Evolutionary conservation across 1,140 invertebrate species (phyloP), one percentile per base, ranked within the genome.

Genomic region (Drosophila neocordata): DNA sequence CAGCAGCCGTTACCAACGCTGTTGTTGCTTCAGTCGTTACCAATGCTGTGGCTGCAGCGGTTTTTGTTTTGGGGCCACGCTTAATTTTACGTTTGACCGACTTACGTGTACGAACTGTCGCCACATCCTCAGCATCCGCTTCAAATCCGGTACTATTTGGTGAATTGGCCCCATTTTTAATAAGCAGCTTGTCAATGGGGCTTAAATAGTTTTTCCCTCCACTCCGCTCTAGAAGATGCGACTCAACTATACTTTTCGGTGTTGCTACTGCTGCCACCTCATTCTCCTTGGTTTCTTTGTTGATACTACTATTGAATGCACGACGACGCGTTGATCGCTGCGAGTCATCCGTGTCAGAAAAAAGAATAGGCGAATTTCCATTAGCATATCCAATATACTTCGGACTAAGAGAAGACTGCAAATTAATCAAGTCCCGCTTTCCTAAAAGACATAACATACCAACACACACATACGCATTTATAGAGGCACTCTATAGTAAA

Each of bases 351-450:
- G 65, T 66, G 4, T 77, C 69, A 12, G 67, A 59, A 7, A 65
- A 24, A 12, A 81, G 65, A 15, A 61, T 64, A 20, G 77, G 73
- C 12, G 73, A 77, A 13, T 85, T 84, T 48, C 79, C 81, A 20
- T 85, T 85, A 15, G 56, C 58, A 59, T 64, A 87, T n/a, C 84
- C 83, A 59, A 89, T 89, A 51, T 89, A 89, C 53, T 89, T 89
- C 1, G 87, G 81, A 22, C 74, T 89, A 11, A 89, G 55, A 8
- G 73, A 69, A 9, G 85, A 89, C 48, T 89, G 81, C 37, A 89
- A 73, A 57, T 89, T 89, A 8, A 88, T 79, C 31, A 88, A 73
- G 61, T 88, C 83, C 11, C 83, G 83, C 53, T 73, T 88, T 9
- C 75, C 82, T 87, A 41, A 1, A 59, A 56, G 7, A 2, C 9